A percentile compares a stretch with the other conserved stretches of the same genome.
Conservation (phyloP, 2,113 vertebrate genomes). For the Nothobranchius furzeri region DNA sequence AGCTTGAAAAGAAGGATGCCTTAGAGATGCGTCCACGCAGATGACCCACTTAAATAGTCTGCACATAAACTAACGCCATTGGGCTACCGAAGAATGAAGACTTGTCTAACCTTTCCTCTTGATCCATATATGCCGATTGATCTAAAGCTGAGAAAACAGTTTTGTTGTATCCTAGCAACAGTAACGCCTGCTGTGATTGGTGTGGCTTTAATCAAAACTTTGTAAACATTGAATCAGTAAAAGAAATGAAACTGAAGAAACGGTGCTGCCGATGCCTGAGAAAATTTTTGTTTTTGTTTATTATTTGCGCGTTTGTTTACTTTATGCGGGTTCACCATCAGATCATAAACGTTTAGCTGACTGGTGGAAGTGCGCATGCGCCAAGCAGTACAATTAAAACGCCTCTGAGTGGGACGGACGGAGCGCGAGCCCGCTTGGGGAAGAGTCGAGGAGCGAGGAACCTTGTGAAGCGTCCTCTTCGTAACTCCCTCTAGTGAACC, state of each 20-base stretch:
- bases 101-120: neutral
- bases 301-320: neutral
- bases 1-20: conserved; percentile 18
- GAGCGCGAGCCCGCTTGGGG: conserved; percentile 2
- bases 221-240: no score
- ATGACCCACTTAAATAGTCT: conserved; percentile 31
- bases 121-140: neutral
- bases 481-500: neutral
- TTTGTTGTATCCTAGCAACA: conserved; percentile 69
- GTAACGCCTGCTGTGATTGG: neutral
- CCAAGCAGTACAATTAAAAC: conserved; percentile 23
- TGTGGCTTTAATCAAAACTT: neutral
- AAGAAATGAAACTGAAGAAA: no score
- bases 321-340: neutral
- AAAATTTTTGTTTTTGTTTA: no score
- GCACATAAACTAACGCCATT: neutral
- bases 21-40: conserved; percentile 12
- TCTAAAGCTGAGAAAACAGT: neutral
- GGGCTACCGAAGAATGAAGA: neutral
- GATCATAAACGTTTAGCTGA: neutral
- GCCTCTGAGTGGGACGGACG: conserved; percentile 21
- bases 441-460: conserved; percentile 1
- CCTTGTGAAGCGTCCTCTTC: conserved; percentile 10
- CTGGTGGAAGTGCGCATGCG: conserved; percentile 51
- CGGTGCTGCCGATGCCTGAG: accelerated